A percentile compares a stretch with the other conserved stretches of the same genome.
phyloP scores from a whole-genome alignment of 1,140 invertebrate species.

The Ptiloglossa arizonensis region DNA sequence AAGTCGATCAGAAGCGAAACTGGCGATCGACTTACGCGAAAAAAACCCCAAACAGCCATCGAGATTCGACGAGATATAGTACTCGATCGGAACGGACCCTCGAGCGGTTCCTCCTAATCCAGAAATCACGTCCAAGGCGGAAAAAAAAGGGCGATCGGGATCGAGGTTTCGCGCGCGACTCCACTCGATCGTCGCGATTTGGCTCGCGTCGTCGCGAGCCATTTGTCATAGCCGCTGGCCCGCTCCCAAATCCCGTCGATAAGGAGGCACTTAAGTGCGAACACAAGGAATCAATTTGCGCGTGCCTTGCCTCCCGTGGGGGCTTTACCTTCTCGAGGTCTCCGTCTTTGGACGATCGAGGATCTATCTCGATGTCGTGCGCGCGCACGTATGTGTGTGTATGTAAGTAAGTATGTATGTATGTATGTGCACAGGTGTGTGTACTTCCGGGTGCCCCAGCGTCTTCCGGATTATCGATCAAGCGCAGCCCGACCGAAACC shows the following conservation, averaged over 20 bases:
- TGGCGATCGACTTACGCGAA: too few species aligned
- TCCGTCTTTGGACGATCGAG: neutral
- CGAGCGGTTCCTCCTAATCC: too few species aligned
- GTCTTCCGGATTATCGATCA: slow-evolving; percentile 43
- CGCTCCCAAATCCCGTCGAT: slow-evolving; percentile 61
- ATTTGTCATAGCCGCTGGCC: slow-evolving; percentile 58
- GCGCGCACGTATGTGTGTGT: too few species aligned
- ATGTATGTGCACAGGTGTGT: too few species aligned
- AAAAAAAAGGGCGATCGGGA: neutral
- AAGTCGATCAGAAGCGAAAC: too few species aligned
- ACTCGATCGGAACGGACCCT: too few species aligned
- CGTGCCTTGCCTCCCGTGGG: slow-evolving; percentile 15
- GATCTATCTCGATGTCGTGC: too few species aligned
- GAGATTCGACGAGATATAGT: too few species aligned
- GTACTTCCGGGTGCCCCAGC: too few species aligned
- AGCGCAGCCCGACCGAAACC: neutral
- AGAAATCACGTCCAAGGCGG: neutral
- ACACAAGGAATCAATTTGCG: slow-evolving; percentile 70
- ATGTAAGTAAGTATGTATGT: too few species aligned
- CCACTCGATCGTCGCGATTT: slow-evolving; percentile 37
- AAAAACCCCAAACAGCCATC: neutral
- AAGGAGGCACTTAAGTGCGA: slow-evolving; percentile 67
- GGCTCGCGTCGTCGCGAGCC: slow-evolving; percentile 34
- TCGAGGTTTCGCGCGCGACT: slow-evolving; percentile 28
- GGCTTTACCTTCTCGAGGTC: neutral